These are phyloP conservation scores for Gisinianus flammeolus DNA, from an alignment of 2,888 invertebrate genomes.

Conservation along the genomic window DNA sequence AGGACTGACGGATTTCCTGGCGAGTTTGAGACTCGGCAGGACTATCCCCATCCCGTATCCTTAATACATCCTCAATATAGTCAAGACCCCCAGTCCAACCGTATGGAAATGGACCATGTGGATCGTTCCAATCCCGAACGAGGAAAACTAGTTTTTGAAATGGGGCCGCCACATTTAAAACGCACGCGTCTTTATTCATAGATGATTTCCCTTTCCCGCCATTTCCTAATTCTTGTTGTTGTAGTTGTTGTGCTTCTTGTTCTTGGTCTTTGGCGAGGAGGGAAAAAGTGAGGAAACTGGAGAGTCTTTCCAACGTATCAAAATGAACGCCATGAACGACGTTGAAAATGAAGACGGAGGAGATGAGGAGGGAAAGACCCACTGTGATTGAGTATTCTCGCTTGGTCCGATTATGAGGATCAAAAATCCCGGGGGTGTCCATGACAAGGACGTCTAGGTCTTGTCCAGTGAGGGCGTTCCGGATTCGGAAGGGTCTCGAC, in stretches of 20 bases:
- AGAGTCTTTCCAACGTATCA: not conserved
- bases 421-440: slow-evolving; percentile 2
- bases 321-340: not conserved
- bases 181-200: not conserved
- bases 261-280: not conserved
- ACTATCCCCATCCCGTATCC: not conserved
- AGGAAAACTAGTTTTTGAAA: slow-evolving; percentile 90
- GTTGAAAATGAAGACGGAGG: not conserved
- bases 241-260: not conserved
- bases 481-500: not conserved
- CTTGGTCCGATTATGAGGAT: not conserved
- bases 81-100: slow-evolving; percentile 87
- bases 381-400: not conserved
- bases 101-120: slow-evolving; percentile 88
- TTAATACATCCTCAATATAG: slow-evolving; percentile 81
- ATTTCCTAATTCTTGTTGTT: not conserved
- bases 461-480: not conserved
- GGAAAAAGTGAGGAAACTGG: not conserved
- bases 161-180: slow-evolving; percentile 65
- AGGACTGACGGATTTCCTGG: slow-evolving; percentile 94
- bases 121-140: slow-evolving; percentile 96
- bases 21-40: slow-evolving; percentile 65
- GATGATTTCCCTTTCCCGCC: not conserved
- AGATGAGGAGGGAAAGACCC: not conserved
- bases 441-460: not conserved